These are phyloP conservation scores for Phacellophora camtschatica DNA, from an alignment of 30 jellyfish, hydroid and myxozoan genomes.

Conservation along the genomic window DNA sequence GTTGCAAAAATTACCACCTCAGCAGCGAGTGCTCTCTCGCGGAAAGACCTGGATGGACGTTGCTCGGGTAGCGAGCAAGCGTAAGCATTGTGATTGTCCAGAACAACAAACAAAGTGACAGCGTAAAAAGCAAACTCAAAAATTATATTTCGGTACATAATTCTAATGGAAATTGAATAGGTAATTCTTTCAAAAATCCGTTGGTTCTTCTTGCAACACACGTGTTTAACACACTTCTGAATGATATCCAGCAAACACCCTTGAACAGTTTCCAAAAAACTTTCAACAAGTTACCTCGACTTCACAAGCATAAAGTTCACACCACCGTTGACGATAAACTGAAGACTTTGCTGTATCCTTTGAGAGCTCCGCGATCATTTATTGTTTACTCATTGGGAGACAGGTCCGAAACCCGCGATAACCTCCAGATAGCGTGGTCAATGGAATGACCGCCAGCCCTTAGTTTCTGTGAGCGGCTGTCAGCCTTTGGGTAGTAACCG, in stretches of 20 bases:
- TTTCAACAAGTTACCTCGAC: slow-evolving; percentile 13
- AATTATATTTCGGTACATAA: slow-evolving; percentile 62
- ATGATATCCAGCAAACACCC: not conserved
- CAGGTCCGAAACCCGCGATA: slow-evolving; percentile 74
- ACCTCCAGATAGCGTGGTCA: slow-evolving; percentile 53
- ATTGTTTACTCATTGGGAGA: slow-evolving; percentile 70
- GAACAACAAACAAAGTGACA: slow-evolving; percentile 19
- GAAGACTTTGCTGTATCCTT: slow-evolving; percentile 68
- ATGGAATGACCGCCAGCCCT: slow-evolving; percentile 50
- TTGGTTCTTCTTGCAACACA: not conserved
- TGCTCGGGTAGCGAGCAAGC: slow-evolving; percentile 66
- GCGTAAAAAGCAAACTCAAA: slow-evolving; percentile 1
- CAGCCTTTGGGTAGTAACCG: not conserved
- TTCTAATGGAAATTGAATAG: not conserved
- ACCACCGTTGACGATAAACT: slow-evolving; percentile 45
- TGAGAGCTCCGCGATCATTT: slow-evolving; percentile 67
- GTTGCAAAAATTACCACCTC: slow-evolving; percentile 80
- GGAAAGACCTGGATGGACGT: slow-evolving; percentile 42
- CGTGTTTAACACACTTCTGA: not conserved
- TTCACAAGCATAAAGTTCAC: slow-evolving; percentile 16
- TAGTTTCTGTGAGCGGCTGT: not conserved
- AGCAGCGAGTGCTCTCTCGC: slow-evolving; percentile 69
- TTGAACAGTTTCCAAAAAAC: not conserved
- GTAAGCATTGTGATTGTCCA: slow-evolving; percentile 17
- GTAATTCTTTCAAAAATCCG: not conserved